phyloP scores from a whole-genome alignment of 2,888 invertebrate genomes.

The Cosmia pyralina region DNA sequence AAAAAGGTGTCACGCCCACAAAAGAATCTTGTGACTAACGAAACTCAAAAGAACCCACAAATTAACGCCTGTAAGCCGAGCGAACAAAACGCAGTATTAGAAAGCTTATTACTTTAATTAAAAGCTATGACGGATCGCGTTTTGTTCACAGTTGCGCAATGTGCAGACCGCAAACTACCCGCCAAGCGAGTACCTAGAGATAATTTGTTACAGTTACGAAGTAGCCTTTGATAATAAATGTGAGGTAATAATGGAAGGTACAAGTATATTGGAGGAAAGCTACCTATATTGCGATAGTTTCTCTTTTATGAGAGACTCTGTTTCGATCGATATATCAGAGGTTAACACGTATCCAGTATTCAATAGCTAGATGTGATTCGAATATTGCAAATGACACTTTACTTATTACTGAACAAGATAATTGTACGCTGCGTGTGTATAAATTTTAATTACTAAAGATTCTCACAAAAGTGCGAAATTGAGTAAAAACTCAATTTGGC shows the following conservation, averaged over 20 bases:
- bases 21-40: slow-evolving; percentile 4
- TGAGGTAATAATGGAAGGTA: slow-evolving; percentile 33
- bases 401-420: background rate
- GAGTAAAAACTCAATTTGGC: background rate
- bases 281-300: slow-evolving; percentile 6
- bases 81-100: slow-evolving; percentile 30
- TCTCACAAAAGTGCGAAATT: background rate
- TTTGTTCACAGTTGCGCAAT: slow-evolving; percentile 28
- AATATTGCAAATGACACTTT: background rate
- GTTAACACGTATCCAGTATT: background rate
- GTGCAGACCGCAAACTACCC: slow-evolving; percentile 26
- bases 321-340: background rate
- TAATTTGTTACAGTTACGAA: slow-evolving; percentile 50
- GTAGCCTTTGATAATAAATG: slow-evolving; percentile 35
- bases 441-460: background rate
- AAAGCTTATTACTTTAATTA: slow-evolving; percentile 58
- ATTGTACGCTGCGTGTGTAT: background rate
- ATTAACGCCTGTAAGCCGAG: slow-evolving; percentile 34
- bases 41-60: slow-evolving; percentile 23
- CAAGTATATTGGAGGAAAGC: slow-evolving; percentile 10
- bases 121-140: slow-evolving; percentile 42
- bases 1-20: background rate
- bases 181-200: slow-evolving; percentile 21
- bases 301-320: background rate
- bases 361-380: background rate